Conservation (phyloP, 2,797 vertebrate species). For the Falco cherrug region DNA sequence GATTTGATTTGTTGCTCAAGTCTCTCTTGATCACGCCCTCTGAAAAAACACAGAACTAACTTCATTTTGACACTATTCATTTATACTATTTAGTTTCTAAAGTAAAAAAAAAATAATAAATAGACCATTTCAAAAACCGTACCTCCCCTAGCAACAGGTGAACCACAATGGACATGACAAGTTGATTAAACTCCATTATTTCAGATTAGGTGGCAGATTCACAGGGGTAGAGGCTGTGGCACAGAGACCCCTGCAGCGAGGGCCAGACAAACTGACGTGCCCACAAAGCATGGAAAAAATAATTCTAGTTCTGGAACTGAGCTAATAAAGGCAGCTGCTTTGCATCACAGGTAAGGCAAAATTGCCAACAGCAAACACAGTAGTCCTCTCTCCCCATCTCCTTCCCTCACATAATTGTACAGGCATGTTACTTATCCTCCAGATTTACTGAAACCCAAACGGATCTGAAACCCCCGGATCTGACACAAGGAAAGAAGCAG, state of each 20-base stretch:
- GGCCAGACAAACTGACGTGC: background rate
- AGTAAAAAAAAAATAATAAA: background rate
- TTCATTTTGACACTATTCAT: background rate
- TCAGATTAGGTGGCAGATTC: background rate
- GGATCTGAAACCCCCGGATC: background rate
- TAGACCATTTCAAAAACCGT: background rate
- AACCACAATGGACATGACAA: background rate
- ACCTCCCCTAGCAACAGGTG: accelerated
- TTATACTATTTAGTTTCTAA: background rate
- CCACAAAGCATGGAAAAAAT: background rate
- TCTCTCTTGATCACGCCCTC: background rate
- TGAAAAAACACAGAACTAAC: background rate
- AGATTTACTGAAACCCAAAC: background rate
- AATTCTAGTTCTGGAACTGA: background rate
- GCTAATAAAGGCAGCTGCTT: background rate
- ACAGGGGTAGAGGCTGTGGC: background rate
- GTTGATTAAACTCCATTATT: background rate
- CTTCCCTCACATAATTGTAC: background rate
- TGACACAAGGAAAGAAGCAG: background rate
- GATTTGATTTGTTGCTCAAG: background rate
- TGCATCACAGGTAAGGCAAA: background rate
- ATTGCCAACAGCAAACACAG: background rate
- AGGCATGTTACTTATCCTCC: background rate
- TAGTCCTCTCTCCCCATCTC: background rate
- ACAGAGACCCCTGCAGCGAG: background rate